These are phyloP conservation scores for Caenorhabditis drosophilae DNA, from an alignment of 2,888 invertebrate species.

Conservation along the genomic window DNA sequence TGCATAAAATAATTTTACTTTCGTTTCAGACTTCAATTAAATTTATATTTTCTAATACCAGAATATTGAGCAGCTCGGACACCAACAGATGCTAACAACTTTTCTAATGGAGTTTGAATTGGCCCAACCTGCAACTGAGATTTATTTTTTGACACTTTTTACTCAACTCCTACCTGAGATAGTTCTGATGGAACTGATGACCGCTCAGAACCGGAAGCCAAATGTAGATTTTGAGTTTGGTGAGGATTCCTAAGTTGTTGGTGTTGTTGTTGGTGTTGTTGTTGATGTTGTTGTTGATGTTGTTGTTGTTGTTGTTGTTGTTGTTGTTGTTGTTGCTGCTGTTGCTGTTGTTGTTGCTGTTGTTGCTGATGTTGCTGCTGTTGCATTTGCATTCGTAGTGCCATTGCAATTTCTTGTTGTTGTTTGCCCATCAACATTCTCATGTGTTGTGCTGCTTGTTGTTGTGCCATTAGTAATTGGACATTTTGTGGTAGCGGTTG, in stretches of 20 bases:
- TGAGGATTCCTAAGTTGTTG: conserved; percentile 7
- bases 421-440: conserved; percentile 32
- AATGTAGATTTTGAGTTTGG: background rate
- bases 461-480: conserved; percentile 25
- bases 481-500: conserved; percentile 25
- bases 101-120: conserved; percentile 54
- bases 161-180: conserved; percentile 11
- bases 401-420: conserved; percentile 34
- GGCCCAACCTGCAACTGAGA: conserved; percentile 38
- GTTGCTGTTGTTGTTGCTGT: conserved; percentile 31
- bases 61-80: conserved; percentile 46
- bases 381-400: conserved; percentile 21
- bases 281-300: conserved; percentile 12
- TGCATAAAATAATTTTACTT: background rate
- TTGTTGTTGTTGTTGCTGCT: conserved; percentile 1
- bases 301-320: conserved; percentile 8
- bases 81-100: conserved; percentile 48
- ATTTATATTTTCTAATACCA: conserved; percentile 2
- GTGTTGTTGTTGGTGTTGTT: conserved; percentile 3
- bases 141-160: background rate
- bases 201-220: background rate
- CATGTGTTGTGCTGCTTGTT: conserved; percentile 14
- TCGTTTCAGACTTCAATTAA: background rate
- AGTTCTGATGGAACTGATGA: conserved; percentile 21
- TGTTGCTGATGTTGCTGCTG: conserved; percentile 21